phyloP scores from a whole-genome alignment of 2,113 vertebrate genomes.

The Triplophysa rosa region DNA sequence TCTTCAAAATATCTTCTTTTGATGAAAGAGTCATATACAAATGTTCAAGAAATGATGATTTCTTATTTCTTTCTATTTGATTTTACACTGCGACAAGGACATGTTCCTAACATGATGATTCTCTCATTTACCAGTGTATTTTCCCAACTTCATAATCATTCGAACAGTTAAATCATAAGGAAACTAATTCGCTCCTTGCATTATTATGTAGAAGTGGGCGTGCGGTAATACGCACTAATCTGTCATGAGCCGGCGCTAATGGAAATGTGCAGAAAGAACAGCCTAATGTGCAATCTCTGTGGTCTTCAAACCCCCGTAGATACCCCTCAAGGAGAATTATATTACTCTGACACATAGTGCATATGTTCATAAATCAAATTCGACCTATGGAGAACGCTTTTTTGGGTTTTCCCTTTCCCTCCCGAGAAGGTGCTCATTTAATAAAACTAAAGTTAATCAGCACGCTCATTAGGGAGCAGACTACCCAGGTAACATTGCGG shows the following conservation, averaged over 20 bases:
- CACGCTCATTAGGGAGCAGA: conserved; percentile 40
- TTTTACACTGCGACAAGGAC: background rate
- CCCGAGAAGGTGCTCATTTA: conserved; percentile 41
- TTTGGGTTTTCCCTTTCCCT: conserved; percentile 9
- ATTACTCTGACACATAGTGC: conserved; percentile 47
- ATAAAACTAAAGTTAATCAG: conserved; percentile 52
- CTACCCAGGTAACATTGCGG: conserved; percentile 39
- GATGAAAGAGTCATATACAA: too few relatives aligned
- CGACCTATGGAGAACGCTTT: conserved; percentile 38
- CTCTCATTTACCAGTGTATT: background rate
- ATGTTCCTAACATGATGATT: background rate
- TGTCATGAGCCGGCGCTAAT: conserved; percentile 24
- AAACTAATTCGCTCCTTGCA: background rate
- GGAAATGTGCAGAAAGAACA: conserved; percentile 23
- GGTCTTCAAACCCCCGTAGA: conserved; percentile 27
- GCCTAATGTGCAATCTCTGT: conserved; percentile 20
- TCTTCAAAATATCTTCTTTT: too few relatives aligned
- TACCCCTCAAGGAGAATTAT: conserved; percentile 30
- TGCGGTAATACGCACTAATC: conserved; percentile 31
- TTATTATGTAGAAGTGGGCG: background rate
- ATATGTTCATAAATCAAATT: conserved; percentile 55
- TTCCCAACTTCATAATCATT: background rate
- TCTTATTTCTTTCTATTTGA: background rate
- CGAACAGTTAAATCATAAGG: background rate
- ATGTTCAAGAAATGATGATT: background rate